A percentile compares a stretch with the other conserved stretches of the same genome.
Conservation (phyloP, 1,140 invertebrate genomes). For the Amyelois transitella region DNA sequence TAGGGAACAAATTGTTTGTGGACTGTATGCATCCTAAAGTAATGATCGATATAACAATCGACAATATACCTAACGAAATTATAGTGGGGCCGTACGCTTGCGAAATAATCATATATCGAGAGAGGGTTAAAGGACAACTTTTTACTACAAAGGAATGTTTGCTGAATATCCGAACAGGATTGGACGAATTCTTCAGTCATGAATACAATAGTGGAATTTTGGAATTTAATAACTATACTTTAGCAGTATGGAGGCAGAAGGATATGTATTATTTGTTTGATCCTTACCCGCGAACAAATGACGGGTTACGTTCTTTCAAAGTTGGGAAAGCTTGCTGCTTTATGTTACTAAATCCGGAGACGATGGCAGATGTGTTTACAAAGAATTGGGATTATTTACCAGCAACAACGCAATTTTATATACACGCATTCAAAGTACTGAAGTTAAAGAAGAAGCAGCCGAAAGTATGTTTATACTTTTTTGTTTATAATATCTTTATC, state of each 20-base stretch:
- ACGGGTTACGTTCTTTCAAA: slow-evolving; percentile 52
- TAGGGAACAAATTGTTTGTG: slow-evolving; percentile 70
- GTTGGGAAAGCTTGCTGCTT: slow-evolving; percentile 68
- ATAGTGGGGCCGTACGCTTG: slow-evolving; percentile 71
- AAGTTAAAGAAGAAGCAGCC: slow-evolving; percentile 56
- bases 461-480: slow-evolving; percentile 28
- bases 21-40: slow-evolving; percentile 63
- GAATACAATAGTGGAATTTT: slow-evolving; percentile 69
- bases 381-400: slow-evolving; percentile 72
- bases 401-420: slow-evolving; percentile 62
- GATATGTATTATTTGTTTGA: slow-evolving; percentile 75
- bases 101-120: slow-evolving; percentile 73
- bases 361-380: slow-evolving; percentile 57
- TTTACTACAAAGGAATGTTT: slow-evolving; percentile 68
- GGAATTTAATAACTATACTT: slow-evolving; percentile 63
- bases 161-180: slow-evolving; percentile 53
- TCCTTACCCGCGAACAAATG: slow-evolving; percentile 66
- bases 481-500: not conserved
- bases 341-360: slow-evolving; percentile 68
- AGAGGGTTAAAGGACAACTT: slow-evolving; percentile 66
- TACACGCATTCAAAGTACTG: slow-evolving; percentile 74
- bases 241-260: slow-evolving; percentile 73
- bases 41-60: slow-evolving; percentile 64
- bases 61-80: slow-evolving; percentile 73
- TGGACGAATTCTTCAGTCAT: slow-evolving; percentile 64